Conservation (phyloP, 2,888 invertebrate genomes). For the Ophion ellenae region DNA sequence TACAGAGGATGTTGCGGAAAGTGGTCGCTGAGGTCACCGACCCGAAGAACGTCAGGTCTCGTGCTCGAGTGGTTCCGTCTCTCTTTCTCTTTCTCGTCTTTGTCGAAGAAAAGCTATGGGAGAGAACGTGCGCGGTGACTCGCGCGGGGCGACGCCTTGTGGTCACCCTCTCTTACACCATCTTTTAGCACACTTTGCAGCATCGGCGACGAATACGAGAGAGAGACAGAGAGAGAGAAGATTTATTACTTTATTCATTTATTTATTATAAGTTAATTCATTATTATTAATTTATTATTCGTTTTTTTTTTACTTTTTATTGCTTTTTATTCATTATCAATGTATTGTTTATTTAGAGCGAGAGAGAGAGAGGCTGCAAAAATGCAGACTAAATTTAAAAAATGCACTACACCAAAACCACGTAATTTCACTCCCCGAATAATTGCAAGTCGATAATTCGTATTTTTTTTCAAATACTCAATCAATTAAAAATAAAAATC, state of each 20-base stretch:
- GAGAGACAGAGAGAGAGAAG: background rate
- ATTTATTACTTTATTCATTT: too few species aligned
- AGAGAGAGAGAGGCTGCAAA: too few species aligned
- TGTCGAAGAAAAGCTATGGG: constrained; percentile 38
- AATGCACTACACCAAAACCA: background rate
- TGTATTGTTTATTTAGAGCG: too few species aligned
- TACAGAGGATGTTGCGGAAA: constrained; percentile 16
- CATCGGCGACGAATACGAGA: constrained; percentile 20
- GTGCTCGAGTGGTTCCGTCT: constrained; percentile 46
- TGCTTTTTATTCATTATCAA: too few species aligned
- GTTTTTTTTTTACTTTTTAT: too few species aligned
- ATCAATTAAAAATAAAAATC: background rate
- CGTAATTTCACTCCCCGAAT: background rate
- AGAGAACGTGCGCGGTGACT: constrained; percentile 50
- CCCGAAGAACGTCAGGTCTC: constrained; percentile 51
- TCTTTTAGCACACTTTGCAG: constrained; percentile 52
- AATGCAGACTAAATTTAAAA: background rate
- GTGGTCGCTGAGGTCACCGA: constrained; percentile 54
- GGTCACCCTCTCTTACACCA: constrained; percentile 31
- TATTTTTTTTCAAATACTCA: too few species aligned
- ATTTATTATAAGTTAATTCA: too few species aligned
- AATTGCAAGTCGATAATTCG: too few species aligned
- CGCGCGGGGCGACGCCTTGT: constrained; percentile 27
- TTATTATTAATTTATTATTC: too few species aligned
- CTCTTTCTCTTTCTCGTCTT: constrained; percentile 17